Base-by-base conservation (phyloP, 2,113 vertebrate species). In the Crotalus horridus region DNA sequence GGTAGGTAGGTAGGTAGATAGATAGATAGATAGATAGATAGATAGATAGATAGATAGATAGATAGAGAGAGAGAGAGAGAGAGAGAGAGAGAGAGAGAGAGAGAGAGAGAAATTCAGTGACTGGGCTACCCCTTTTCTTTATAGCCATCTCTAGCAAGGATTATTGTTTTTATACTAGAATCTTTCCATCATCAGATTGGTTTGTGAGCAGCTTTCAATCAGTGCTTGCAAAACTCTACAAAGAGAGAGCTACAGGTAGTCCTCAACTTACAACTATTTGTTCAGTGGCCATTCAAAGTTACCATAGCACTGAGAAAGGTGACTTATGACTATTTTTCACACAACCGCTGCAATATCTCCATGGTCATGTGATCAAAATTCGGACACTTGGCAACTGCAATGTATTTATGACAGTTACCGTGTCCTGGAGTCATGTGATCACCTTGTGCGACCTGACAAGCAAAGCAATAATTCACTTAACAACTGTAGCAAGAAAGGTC, bases 1-100 rank as follows among this genome's bases (percentile, higher is more conserved):
- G 46, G 0, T 46, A 46, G 3, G 0, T 46, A 43, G 43, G 0
- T 46, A 4, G 39, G 8, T 7, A 8, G 1, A 51, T 8, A 9
- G 48, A 9, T 8, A 9, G 48, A 9, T 8, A 9, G 48, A 9
- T 8, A 9, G 48, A 9, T 9, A 6, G 46, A 6, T 48, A 6
- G 46, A 48, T 48, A 48, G 46, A 58, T 23, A 8, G 56, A 58
- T 6, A 23, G 56, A 54, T 54, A 13, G 53, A 59, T 2, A 24
- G 7, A 59, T 2, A 58, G 56, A 58, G 1, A 24, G 48, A 24
- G 6, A 48, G 1, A 48, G 48, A 48, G 1, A 48, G 48, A 48
- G 1, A 48, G 48, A 48, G 1, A 48, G 48, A 8, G 0, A 8
- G 48, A 48, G 1, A 48, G 39, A 39, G 39, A 39, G 39, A 39